Percentiles rank a stretch among this genome's conserved stretches.
These are phyloP conservation scores for Tyria jacobaeae DNA, from an alignment of 2,888 invertebrate genomes.

Conservation along the genomic window DNA sequence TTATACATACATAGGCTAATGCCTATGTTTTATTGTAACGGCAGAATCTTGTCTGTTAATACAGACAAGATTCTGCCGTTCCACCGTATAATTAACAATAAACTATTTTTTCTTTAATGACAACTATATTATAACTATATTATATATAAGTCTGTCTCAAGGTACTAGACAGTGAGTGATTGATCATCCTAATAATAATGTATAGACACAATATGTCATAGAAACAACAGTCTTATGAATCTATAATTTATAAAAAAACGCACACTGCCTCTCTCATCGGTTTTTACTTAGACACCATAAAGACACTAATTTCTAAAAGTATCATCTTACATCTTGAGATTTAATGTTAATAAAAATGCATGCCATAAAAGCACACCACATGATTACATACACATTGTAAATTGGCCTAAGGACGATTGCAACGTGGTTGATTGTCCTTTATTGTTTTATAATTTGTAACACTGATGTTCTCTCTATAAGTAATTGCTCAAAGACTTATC, in stretches of 20 bases:
- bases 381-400: too few relatives aligned
- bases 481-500: not conserved
- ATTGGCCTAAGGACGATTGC: too few relatives aligned
- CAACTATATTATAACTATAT: not conserved
- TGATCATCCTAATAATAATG: conserved; percentile 7
- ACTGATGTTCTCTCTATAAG: not conserved
- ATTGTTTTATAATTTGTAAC: not conserved
- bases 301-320: not conserved
- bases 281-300: not conserved
- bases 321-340: not conserved
- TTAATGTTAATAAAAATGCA: too few relatives aligned
- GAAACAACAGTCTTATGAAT: not conserved
- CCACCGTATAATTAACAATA: not conserved
- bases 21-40: too few relatives aligned
- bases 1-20: too few relatives aligned
- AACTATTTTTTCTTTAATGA: not conserved
- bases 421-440: too few relatives aligned
- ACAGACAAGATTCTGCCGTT: not conserved
- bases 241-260: too few relatives aligned
- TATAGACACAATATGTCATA: not conserved
- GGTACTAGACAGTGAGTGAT: conserved; percentile 16
- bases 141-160: not conserved
- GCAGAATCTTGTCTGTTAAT: too few relatives aligned
- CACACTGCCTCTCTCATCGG: not conserved
- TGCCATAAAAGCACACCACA: too few relatives aligned